Conservation (phyloP, 2,113 vertebrate genomes). For the Blennius ocellaris region DNA sequence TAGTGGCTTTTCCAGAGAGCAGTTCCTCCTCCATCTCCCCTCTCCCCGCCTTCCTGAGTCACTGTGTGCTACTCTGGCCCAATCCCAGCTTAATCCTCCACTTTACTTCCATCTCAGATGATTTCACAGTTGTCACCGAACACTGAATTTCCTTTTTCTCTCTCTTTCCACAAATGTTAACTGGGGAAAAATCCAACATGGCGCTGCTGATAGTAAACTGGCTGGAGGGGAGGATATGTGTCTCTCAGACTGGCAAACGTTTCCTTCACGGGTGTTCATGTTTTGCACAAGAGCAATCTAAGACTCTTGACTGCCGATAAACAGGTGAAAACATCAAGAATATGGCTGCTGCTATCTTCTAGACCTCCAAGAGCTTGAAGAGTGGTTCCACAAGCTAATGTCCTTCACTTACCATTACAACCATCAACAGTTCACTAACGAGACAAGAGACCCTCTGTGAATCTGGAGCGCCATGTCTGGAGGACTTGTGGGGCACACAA, state of each 20-base stretch:
- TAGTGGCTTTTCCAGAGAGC: conserved; percentile 60
- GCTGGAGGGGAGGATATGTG: conserved; percentile 5
- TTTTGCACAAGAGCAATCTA: conserved; percentile 45
- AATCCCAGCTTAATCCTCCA: conserved; percentile 66
- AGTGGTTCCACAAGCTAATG: conserved; percentile 16
- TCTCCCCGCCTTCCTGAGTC: conserved; percentile 34
- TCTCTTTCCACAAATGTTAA: conserved; percentile 60
- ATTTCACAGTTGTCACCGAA: conserved; percentile 82
- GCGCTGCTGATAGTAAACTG: conserved; percentile 46
- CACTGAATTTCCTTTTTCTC: conserved; percentile 67
- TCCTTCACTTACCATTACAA: conserved; percentile 58
- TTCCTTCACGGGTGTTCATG: conserved; percentile 42
- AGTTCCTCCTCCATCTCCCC: conserved; percentile 27
- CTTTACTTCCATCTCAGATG: conserved; percentile 72
- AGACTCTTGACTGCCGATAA: conserved; percentile 41
- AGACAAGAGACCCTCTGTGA: conserved; percentile 61
- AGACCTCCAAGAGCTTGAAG: background rate
- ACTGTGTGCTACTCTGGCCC: conserved; percentile 52
- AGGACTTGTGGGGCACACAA: conserved; percentile 16
- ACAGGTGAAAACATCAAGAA: conserved; percentile 31
- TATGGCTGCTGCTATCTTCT: conserved; percentile 8
- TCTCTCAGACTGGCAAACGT: conserved; percentile 35
- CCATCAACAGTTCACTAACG: conserved; percentile 70
- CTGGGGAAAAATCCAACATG: conserved; percentile 60
- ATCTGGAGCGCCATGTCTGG: conserved; percentile 48